Conservation (phyloP, 2,113 vertebrate species). For the Sylvilagus bachmani region DNA sequence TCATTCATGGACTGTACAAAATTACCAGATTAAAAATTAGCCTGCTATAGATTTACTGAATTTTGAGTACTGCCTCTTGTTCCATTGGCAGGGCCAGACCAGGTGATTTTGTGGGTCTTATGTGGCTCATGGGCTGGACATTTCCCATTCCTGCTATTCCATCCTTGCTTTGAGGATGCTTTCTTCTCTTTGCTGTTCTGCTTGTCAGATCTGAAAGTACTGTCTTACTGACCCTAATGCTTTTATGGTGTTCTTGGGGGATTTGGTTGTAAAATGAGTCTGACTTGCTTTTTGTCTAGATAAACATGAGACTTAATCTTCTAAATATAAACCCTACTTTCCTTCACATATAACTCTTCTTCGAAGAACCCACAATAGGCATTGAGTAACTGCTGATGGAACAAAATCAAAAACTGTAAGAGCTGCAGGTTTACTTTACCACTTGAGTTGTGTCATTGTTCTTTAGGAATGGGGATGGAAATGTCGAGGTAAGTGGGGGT, state of each 20-base stretch:
- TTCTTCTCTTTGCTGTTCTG: background rate
- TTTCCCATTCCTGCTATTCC: background rate
- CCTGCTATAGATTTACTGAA: too few relatives aligned
- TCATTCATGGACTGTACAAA: too few relatives aligned
- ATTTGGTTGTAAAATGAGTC: conserved; percentile 50
- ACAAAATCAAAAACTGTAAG: background rate
- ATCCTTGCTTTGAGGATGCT: background rate
- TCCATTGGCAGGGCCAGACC: too few relatives aligned
- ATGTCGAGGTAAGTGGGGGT: background rate
- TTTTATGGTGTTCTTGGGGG: background rate
- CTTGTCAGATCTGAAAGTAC: background rate
- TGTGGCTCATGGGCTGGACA: too few relatives aligned
- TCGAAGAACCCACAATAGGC: background rate
- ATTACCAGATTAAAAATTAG: too few relatives aligned
- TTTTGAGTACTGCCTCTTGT: too few relatives aligned
- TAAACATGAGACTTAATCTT: conserved; percentile 40
- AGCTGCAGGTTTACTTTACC: conserved; percentile 26
- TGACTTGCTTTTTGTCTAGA: conserved; percentile 16
- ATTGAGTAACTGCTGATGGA: conserved; percentile 21
- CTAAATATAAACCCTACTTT: conserved; percentile 32
- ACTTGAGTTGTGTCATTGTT: conserved; percentile 21
- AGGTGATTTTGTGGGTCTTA: too few relatives aligned
- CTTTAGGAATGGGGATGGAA: conserved; percentile 7
- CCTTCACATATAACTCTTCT: background rate
- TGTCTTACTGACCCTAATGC: background rate